Evolutionary conservation across 2,113 vertebrate species (phyloP).

Genomic region (Tichodroma muraria): DNA sequence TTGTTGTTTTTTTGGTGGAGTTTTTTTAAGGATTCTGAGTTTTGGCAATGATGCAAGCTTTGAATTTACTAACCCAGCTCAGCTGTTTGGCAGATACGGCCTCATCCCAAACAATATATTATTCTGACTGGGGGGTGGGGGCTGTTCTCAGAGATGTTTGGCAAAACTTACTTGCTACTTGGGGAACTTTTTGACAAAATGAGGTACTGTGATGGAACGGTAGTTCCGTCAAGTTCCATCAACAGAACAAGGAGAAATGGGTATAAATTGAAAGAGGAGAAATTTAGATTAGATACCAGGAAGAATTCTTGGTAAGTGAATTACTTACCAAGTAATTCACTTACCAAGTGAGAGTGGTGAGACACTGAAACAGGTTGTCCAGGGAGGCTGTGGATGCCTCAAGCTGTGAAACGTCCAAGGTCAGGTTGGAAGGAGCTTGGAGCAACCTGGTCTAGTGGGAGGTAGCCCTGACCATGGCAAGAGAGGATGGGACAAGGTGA

Average conservation of each 20-base stretch:
- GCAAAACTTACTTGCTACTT: not conserved
- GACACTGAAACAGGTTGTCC: no score
- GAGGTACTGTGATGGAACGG: not conserved
- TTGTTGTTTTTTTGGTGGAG: not conserved
- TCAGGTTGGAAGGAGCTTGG: not conserved
- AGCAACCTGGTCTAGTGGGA: not conserved
- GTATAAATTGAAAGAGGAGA: not conserved
- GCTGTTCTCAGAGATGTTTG: not conserved
- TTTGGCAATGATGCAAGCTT: not conserved
- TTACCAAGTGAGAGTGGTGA: not conserved
- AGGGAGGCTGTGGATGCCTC: not conserved
- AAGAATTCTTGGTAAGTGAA: no score
- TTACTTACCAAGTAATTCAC: no score
- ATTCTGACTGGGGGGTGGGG: not conserved
- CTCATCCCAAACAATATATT: fast-evolving
- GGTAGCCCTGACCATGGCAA: not conserved
- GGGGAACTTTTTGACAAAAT: not conserved
- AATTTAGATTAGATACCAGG: not conserved
- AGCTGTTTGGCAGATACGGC: not conserved
- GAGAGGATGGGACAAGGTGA: not conserved
- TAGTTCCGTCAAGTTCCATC: no score
- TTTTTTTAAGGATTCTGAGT: not conserved
- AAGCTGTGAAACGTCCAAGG: not conserved
- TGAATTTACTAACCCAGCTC: not conserved
- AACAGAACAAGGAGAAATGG: fast-evolving